phyloP scores from a whole-genome alignment of 2,113 vertebrate genomes.

The Phrynosoma platyrhinos region DNA sequence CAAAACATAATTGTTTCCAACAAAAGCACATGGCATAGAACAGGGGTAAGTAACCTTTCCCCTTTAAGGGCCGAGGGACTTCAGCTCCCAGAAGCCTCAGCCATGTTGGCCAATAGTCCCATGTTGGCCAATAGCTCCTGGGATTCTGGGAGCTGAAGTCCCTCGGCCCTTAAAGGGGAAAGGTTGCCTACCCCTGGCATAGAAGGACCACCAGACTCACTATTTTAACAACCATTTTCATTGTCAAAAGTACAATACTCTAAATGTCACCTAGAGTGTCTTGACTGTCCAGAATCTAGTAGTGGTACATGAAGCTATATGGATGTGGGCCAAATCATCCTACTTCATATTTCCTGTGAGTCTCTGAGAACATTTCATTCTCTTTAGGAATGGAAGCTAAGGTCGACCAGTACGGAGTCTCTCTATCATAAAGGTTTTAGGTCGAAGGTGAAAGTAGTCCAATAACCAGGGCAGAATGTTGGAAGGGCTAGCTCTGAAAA shows the following conservation, averaged over 20 bases:
- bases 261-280: background rate
- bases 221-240: background rate
- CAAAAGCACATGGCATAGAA: too few relatives aligned
- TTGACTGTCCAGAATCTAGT: background rate
- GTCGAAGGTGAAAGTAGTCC: background rate
- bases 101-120: too few relatives aligned
- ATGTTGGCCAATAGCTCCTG: too few relatives aligned
- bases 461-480: background rate
- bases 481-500: background rate
- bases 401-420: background rate
- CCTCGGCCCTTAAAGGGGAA: too few relatives aligned
- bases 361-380: background rate
- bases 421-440: background rate
- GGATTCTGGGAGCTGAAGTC: too few relatives aligned
- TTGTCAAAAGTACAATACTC: background rate
- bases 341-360: background rate
- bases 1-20: too few relatives aligned
- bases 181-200: too few relatives aligned
- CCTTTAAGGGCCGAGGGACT: too few relatives aligned
- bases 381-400: too few relatives aligned
- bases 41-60: too few relatives aligned
- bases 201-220: background rate
- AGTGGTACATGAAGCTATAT: background rate
- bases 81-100: too few relatives aligned
- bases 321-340: background rate